Base-by-base conservation (phyloP, 2,797 vertebrate species). In the Eospalax fontanierii region DNA sequence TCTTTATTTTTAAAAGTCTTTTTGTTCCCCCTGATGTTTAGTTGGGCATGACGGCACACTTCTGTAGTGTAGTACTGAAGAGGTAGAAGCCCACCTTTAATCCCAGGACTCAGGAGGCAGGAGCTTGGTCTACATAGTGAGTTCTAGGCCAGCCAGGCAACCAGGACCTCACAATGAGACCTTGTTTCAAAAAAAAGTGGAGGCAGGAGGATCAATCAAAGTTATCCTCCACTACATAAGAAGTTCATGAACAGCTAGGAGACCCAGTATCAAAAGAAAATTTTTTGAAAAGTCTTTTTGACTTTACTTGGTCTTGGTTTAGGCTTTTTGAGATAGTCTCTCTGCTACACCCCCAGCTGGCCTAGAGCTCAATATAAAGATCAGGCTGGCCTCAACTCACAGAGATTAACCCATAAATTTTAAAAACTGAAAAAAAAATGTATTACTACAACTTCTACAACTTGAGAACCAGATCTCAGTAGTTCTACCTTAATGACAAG, bases 401-500 rank as follows among this genome's bases (percentile, higher is more conserved):
- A 54, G 50, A 54, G 50, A 54, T 54, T 11, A 3, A 66, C 28
- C 65, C 65, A 66, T 4, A 66, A 16, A n/a, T n/a, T 68, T 40
- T 57, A 66, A 91, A 80, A 16, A 63, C 82, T n/a, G n/a, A n/a
- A 93, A 80, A 74, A 46, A 46, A 46, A 46, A 46, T 46, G 11
- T 18, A 92, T 87, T 19, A 30, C 78, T 76, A 65, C 35, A 59
- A 71, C 5, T 68, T 91, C 74, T 76, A 65, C 40, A 59, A 75
- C 5, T 73, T 91, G 12, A 43, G 65, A 95, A 80, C 43, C 43
- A 92, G 93, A 85, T 86, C 9, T 88, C 57, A 91, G 33, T 40
- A 93, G 8, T 43, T 30, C 43, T 90, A 28, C 28, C 70, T 95
- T 74, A 85, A 80, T 61, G 35, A 87, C 68, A 92, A 84, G 63